A percentile compares a stretch with the other conserved stretches of the same genome.
Conservation (phyloP, 2,888 invertebrate genomes). For the Agriopis leucophaearia region DNA sequence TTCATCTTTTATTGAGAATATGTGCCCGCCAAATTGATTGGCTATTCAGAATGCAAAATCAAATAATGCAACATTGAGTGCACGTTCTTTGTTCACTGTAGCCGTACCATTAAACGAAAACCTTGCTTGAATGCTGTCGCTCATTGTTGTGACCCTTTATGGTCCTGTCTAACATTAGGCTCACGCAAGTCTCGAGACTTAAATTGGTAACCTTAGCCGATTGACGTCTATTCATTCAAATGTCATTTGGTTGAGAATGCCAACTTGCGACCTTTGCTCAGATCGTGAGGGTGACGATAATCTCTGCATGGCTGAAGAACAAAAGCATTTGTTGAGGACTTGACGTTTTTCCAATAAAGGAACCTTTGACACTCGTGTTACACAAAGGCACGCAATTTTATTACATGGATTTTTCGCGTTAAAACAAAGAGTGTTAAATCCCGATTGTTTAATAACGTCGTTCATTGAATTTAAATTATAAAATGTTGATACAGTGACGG, state of each 20-base stretch:
- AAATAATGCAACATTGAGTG: constrained; percentile 14
- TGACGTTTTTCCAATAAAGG: constrained; percentile 36
- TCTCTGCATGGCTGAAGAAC: constrained; percentile 50
- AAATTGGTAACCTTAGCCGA: constrained; percentile 33
- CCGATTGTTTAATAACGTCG: constrained; percentile 3
- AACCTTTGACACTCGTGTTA: constrained; percentile 23
- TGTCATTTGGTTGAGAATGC: constrained; percentile 56
- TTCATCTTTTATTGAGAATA: not conserved
- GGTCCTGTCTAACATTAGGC: constrained; percentile 9
- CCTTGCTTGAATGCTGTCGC: not conserved
- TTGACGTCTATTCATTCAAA: constrained; percentile 41
- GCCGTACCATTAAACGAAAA: constrained; percentile 5
- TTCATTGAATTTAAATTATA: constrained; percentile 20
- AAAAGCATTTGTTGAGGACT: constrained; percentile 49
- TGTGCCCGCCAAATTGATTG: not conserved
- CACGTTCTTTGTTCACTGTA: not conserved
- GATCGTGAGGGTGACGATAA: constrained; percentile 48
- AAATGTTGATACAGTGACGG: constrained; percentile 1
- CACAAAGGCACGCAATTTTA: constrained; percentile 26
- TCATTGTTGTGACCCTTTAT: constrained; percentile 13
- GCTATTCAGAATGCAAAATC: constrained; percentile 5
- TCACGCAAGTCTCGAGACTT: constrained; percentile 24
- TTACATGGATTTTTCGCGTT: constrained; percentile 10
- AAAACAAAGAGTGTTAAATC: constrained; percentile 16
- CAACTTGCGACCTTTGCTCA: constrained; percentile 54